These are phyloP conservation scores for Tichodroma muraria DNA, from an alignment of 2,113 vertebrate genomes.

Conservation along the genomic window DNA sequence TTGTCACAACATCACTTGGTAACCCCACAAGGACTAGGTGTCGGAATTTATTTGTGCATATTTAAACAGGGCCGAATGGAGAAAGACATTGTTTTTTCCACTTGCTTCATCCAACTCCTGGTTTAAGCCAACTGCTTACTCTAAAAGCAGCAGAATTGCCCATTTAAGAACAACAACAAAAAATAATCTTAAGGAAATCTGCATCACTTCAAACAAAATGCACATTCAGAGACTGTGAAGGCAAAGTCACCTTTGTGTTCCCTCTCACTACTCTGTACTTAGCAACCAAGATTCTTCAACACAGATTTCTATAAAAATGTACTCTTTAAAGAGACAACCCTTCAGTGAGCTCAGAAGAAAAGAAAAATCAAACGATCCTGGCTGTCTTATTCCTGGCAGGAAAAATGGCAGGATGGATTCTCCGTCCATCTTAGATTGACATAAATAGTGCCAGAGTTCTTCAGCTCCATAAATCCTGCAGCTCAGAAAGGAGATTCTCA, in stretches of 20 bases:
- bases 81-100: conserved; percentile 29
- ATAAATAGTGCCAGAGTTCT: neutral
- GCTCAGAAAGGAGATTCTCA: neutral
- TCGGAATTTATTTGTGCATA: conserved; percentile 7
- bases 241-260: neutral
- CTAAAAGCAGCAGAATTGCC: neutral
- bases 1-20: neutral
- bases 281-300: neutral
- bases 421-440: conserved; percentile 33
- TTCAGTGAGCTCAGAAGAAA: neutral
- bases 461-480: neutral
- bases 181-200: neutral
- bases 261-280: neutral
- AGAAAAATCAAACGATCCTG: neutral
- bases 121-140: conserved; percentile 2
- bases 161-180: neutral
- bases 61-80: conserved; percentile 6
- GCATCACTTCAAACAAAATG: neutral
- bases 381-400: neutral
- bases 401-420: conserved; percentile 18
- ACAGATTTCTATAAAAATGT: neutral
- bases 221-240: neutral
- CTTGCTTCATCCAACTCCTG: neutral
- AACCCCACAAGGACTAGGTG: neutral
- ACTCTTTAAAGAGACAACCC: neutral